Evolutionary conservation across 2,113 vertebrate genomes (phyloP).

Genomic region (Neotoma lepida): DNA sequence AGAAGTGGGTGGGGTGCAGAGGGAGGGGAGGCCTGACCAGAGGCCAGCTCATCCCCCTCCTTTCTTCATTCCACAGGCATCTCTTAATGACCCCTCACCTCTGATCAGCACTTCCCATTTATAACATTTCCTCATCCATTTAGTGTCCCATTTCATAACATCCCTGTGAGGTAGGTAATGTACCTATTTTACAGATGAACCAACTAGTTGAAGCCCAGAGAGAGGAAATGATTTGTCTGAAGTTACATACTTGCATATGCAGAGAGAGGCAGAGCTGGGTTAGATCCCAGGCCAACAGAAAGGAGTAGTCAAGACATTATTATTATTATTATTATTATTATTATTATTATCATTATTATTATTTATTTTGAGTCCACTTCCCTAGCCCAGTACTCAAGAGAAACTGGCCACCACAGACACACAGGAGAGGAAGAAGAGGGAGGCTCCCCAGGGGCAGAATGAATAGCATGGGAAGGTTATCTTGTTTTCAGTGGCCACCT

Average conservation of each 20-base stretch:
- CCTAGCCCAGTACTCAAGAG: neutral
- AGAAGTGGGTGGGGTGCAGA: conserved; percentile 10
- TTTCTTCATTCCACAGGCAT: conserved; percentile 51
- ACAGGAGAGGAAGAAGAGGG: neutral
- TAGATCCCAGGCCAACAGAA: conserved; percentile 20
- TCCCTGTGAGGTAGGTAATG: neutral
- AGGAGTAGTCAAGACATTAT: neutral
- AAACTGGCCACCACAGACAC: neutral
- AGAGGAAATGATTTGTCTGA: neutral
- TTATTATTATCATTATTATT: too few relatives aligned
- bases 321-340: too few relatives aligned
- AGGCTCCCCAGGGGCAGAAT: neutral
- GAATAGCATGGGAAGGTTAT: neutral
- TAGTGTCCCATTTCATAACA: neutral
- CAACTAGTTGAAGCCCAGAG: neutral
- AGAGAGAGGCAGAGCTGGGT: neutral
- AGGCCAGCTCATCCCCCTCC: neutral
- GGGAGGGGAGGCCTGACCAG: conserved; percentile 48
- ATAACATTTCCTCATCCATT: conserved; percentile 35
- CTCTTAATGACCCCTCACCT: conserved; percentile 11
- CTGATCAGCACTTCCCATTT: neutral
- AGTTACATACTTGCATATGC: neutral
- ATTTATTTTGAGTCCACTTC: neutral
- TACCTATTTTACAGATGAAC: conserved; percentile 23
- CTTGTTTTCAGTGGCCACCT: neutral